phyloP scores from a whole-genome alignment of 2,797 vertebrate species.

The Anabacerthia variegaticeps region DNA sequence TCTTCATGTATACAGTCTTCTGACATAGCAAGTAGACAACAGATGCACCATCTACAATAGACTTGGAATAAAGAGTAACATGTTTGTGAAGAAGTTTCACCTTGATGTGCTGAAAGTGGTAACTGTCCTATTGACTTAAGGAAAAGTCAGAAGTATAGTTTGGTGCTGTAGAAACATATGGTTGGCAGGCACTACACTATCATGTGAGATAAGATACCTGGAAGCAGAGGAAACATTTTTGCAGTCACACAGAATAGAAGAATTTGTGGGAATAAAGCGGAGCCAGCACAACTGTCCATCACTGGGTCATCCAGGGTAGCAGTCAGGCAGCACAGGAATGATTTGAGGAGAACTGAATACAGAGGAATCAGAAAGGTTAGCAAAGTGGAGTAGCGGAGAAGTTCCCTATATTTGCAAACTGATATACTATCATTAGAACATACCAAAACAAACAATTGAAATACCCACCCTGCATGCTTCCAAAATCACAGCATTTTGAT shows the following conservation, averaged over 20 bases:
- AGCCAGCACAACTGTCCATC: not conserved
- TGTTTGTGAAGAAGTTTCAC: not conserved
- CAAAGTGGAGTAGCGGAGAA: not conserved
- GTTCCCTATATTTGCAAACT: not conserved
- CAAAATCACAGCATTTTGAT: not conserved
- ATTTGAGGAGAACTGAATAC: slow-evolving; percentile 11
- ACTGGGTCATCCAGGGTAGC: not conserved
- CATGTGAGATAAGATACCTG: not conserved
- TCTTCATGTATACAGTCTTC: not conserved
- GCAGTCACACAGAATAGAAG: not conserved
- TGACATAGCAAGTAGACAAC: not conserved
- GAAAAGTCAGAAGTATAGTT: not conserved
- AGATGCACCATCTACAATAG: not conserved
- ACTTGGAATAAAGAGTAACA: not conserved
- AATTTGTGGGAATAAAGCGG: not conserved
- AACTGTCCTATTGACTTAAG: not conserved
- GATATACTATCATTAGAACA: not conserved
- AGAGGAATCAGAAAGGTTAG: slow-evolving; percentile 28
- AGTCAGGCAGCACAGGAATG: not conserved
- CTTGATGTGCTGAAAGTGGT: not conserved
- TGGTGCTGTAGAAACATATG: not conserved
- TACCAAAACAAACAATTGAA: not conserved
- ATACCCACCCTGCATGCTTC: not conserved
- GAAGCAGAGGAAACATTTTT: not conserved
- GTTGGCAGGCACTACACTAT: not conserved